These are phyloP conservation scores for Blennius ocellaris DNA, from an alignment of 2,113 vertebrate genomes.

Conservation along the genomic window DNA sequence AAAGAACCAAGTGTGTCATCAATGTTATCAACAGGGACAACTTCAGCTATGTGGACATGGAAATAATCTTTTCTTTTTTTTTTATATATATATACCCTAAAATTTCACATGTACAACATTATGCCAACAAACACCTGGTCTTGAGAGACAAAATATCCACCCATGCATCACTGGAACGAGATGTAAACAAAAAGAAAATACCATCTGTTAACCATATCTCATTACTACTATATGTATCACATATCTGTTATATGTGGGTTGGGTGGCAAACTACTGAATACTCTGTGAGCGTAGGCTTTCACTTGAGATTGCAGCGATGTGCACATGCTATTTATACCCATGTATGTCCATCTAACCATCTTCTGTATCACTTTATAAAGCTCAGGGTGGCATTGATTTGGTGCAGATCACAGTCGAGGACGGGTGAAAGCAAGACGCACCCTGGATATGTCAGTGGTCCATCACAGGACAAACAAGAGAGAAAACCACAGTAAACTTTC, in stretches of 20 bases:
- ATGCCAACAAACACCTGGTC: neutral
- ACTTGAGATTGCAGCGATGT: conserved; percentile 15
- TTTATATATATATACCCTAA: no score
- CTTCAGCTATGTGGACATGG: neutral
- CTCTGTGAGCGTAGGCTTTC: conserved; percentile 38
- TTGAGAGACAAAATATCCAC: neutral
- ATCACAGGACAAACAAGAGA: no score
- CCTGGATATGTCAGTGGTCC: no score
- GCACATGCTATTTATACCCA: conserved; percentile 22
- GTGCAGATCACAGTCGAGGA: no score
- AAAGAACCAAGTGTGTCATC: no score
- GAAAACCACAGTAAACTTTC: no score
- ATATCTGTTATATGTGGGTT: conserved; percentile 34
- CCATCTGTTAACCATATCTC: conserved; percentile 46
- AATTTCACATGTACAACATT: neutral
- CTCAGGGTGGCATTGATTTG: no score
- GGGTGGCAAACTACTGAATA: conserved; percentile 26
- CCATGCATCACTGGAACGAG: neutral
- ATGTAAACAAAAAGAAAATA: conserved; percentile 53
- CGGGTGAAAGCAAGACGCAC: no score
- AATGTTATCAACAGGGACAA: no score
- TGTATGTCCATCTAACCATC: neutral
- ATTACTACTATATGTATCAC: conserved; percentile 30
- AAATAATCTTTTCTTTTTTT: neutral
- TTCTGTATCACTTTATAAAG: no score